Percentiles rank a stretch among this genome's conserved stretches.
Conservation (phyloP, 2,113 vertebrate genomes). For the Microcebus tavaratra region DNA sequence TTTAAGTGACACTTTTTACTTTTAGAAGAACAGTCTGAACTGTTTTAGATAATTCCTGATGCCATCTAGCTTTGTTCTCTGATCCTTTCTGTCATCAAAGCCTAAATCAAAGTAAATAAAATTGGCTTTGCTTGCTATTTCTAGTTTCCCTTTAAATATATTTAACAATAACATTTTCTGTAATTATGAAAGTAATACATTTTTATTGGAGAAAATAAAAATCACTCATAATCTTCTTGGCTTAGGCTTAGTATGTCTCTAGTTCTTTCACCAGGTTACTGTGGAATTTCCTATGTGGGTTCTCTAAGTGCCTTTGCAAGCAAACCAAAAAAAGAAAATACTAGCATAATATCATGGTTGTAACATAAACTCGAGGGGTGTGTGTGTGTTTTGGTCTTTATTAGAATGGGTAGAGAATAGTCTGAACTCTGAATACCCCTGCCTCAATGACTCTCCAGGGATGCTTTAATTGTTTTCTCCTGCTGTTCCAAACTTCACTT, state of each 20-base stretch:
- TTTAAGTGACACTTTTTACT: conserved; percentile 5
- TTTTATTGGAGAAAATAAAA: conserved; percentile 22
- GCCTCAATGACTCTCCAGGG: conserved; percentile 16
- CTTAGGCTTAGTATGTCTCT: not conserved
- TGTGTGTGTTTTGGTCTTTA: not conserved
- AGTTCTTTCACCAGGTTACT: not conserved
- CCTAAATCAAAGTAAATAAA: not conserved
- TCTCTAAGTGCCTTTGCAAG: not conserved
- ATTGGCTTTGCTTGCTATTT: not conserved
- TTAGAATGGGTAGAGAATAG: conserved; percentile 39
- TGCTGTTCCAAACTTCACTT: conserved; percentile 55
- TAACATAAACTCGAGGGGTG: not conserved
- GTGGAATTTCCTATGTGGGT: not conserved
- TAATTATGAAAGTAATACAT: conserved; percentile 6
- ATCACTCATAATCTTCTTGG: not conserved
- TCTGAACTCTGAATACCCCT: conserved; percentile 61
- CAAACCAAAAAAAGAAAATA: not conserved
- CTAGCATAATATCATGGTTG: not conserved
- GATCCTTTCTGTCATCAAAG: conserved; percentile 10
- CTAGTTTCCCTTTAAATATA: not conserved
- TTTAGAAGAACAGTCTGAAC: not conserved
- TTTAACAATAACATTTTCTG: not conserved
- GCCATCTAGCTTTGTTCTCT: not conserved
- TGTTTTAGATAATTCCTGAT: not conserved
- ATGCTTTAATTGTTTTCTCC: conserved; percentile 53